Conservation (phyloP, 2,888 invertebrate genomes). For the Dryadula phaetusa region DNA sequence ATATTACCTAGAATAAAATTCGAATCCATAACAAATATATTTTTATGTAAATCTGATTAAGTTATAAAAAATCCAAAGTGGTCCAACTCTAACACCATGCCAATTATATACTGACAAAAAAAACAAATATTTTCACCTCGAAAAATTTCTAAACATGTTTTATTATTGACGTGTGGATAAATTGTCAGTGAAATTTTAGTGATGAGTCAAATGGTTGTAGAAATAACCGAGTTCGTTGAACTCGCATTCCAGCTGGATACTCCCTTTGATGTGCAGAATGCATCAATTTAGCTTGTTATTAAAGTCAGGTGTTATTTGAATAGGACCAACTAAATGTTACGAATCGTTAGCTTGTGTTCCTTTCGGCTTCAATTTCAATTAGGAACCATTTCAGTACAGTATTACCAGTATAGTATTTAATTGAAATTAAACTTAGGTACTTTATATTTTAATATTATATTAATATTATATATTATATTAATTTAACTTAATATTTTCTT, state of each 20-base stretch:
- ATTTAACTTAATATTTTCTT: no score
- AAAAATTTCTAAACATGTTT: not conserved
- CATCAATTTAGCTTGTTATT: constrained; percentile 29
- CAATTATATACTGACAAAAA: not conserved
- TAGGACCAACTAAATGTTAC: constrained; percentile 4
- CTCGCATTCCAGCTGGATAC: constrained; percentile 34
- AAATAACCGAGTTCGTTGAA: constrained; percentile 26
- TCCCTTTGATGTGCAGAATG: constrained; percentile 35
- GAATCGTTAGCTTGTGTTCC: not conserved
- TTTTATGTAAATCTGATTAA: no score
- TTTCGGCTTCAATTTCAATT: constrained; percentile 3
- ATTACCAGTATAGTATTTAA: no score
- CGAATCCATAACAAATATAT: no score
- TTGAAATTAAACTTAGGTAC: no score
- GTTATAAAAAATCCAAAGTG: no score
- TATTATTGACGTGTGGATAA: not conserved
- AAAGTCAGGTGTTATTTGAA: constrained; percentile 36
- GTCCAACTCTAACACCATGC: not conserved
- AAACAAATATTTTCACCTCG: not conserved
- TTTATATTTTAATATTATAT: no score
- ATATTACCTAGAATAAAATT: no score
- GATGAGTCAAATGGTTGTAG: constrained; percentile 1
- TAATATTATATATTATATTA: no score
- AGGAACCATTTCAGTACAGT: not conserved
- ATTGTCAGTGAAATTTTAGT: constrained; percentile 8